Evolutionary conservation across 2,797 vertebrate genomes (phyloP).

Genomic region (Oryzias dopingdopingensis): DNA sequence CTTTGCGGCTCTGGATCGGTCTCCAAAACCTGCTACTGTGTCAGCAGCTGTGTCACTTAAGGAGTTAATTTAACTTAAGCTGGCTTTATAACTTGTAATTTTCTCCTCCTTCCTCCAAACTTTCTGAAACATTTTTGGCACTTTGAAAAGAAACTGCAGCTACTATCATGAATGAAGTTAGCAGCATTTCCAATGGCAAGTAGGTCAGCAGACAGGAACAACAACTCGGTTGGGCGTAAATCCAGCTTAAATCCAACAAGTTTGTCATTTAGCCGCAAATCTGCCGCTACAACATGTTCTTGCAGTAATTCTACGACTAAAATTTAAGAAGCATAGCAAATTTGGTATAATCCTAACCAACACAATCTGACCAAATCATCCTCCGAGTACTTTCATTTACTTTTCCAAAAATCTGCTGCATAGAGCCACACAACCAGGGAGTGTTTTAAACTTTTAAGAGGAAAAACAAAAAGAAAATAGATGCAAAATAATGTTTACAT

Average conservation of each 20-base stretch:
- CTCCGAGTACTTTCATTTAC: neutral
- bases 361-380: constrained; percentile 4
- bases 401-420: too few relatives aligned
- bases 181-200: constrained; percentile 41
- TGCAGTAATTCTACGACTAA: constrained; percentile 24
- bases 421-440: too few relatives aligned
- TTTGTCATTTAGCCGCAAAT: constrained; percentile 41
- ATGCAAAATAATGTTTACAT: too few relatives aligned
- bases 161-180: constrained; percentile 26
- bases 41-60: constrained; percentile 31
- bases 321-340: constrained; percentile 16
- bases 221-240: constrained; percentile 38
- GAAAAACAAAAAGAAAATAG: too few relatives aligned
- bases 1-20: constrained; percentile 15
- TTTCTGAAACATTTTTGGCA: constrained; percentile 19
- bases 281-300: constrained; percentile 23
- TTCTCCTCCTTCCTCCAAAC: constrained; percentile 25
- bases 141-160: constrained; percentile 33
- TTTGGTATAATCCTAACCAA: constrained; percentile 12
- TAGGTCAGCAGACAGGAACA: constrained; percentile 55
- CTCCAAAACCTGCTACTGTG: constrained; percentile 15
- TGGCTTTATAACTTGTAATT: constrained; percentile 32
- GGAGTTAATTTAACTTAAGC: constrained; percentile 44
- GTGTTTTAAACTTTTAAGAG: too few relatives aligned
- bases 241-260: constrained; percentile 58